A percentile compares a stretch with the other conserved stretches of the same genome.
phyloP scores from a whole-genome alignment of 1,140 invertebrate species.

The Zaprionus africanus region DNA sequence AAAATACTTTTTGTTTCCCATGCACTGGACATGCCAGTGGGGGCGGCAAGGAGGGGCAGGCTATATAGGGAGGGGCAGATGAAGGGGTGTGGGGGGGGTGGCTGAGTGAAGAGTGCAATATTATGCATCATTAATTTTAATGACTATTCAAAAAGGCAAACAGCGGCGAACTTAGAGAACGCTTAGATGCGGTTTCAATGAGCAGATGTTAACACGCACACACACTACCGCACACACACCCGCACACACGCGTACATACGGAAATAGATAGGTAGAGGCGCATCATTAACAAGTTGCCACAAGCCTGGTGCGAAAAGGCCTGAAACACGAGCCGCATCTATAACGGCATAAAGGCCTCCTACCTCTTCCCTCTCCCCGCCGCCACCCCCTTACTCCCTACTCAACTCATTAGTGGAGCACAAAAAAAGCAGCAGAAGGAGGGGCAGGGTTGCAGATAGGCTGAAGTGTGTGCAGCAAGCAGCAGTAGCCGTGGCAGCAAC shows the following conservation, averaged over 20 bases:
- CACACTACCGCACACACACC: background rate
- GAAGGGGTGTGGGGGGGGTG: background rate
- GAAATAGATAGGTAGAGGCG: background rate
- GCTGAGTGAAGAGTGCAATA: background rate
- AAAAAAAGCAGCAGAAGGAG: background rate
- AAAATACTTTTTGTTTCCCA: slow-evolving; percentile 5
- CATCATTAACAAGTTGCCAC: slow-evolving; percentile 43
- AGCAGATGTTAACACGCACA: slow-evolving; percentile 39
- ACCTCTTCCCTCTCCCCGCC: too few species aligned
- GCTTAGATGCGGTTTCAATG: slow-evolving; percentile 46
- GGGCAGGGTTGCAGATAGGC: background rate
- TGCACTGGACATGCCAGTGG: background rate
- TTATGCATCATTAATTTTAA: slow-evolving; percentile 79
- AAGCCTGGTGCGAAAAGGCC: slow-evolving; percentile 24
- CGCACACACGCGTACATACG: background rate
- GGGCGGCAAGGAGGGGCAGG: background rate
- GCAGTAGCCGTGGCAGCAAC: background rate
- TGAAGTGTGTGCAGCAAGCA: background rate
- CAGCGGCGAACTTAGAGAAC: slow-evolving; percentile 23
- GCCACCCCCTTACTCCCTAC: too few species aligned
- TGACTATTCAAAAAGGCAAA: slow-evolving; percentile 57
- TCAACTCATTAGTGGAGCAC: slow-evolving; percentile 29
- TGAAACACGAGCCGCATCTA: slow-evolving; percentile 13
- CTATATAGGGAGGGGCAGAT: background rate
- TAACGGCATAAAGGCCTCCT: slow-evolving; percentile 10